Conservation (phyloP, 1,140 invertebrate genomes). For the Ganaspis sp. region DNA sequence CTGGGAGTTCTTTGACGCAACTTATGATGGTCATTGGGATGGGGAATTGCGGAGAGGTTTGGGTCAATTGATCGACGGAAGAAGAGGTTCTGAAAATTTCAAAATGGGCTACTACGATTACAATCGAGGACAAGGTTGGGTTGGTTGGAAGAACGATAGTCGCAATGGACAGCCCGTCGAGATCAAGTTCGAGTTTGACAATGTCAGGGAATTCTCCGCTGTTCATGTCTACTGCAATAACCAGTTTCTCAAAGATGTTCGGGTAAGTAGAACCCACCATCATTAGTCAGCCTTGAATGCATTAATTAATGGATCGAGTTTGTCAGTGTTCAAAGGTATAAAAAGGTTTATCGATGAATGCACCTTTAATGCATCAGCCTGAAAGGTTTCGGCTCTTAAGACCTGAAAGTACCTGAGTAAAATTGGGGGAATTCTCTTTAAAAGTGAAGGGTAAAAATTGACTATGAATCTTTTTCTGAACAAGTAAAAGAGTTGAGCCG, state of each 20-base stretch:
- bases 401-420: background rate
- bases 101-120: slow-evolving; percentile 81
- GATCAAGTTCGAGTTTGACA: slow-evolving; percentile 91
- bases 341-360: no score
- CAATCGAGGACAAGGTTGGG: slow-evolving; percentile 84
- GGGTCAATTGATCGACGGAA: slow-evolving; percentile 85
- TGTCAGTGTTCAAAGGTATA: no score
- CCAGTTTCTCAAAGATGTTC: slow-evolving; percentile 86
- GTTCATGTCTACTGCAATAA: slow-evolving; percentile 89
- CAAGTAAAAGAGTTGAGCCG: no score
- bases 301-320: no score
- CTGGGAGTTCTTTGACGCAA: slow-evolving; percentile 87
- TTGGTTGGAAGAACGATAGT: slow-evolving; percentile 93
- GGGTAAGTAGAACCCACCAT: slow-evolving; percentile 74
- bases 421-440: background rate
- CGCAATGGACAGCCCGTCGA: slow-evolving; percentile 81
- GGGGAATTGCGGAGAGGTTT: slow-evolving; percentile 80
- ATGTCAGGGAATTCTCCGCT: slow-evolving; percentile 88
- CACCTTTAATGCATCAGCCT: no score
- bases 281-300: background rate
- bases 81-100: slow-evolving; percentile 83
- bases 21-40: slow-evolving; percentile 87
- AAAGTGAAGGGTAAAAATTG: no score
- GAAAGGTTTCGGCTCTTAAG: background rate
- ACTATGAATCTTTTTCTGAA: no score